phyloP scores from a whole-genome alignment of 2,797 vertebrate species.

The Sebastes hubbsi region DNA sequence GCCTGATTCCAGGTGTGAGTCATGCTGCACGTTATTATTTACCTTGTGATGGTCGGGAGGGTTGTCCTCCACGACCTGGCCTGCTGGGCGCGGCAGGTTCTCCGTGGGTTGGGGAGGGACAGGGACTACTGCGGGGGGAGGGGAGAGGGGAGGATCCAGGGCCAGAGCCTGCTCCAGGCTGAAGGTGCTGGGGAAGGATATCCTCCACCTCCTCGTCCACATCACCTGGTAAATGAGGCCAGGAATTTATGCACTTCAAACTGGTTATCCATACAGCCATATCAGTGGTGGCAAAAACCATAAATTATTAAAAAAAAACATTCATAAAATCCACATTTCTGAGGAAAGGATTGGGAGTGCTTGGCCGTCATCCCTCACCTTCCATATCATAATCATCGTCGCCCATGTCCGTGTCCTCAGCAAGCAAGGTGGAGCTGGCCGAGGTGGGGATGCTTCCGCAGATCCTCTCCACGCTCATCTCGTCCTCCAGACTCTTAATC shows the following conservation, averaged over 20 bases:
- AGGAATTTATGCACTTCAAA: not conserved
- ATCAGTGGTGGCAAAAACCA: not conserved
- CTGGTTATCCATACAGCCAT: not conserved
- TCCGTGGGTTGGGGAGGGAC: slow-evolving; percentile 91
- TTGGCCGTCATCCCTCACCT: slow-evolving; percentile 81
- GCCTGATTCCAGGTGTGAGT: not conserved
- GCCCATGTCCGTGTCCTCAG: slow-evolving; percentile 91
- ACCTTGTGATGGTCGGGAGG: slow-evolving; percentile 84
- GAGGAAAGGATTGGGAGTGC: not conserved
- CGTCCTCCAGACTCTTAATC: slow-evolving; percentile 95
- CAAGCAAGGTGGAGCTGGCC: slow-evolving; percentile 94
- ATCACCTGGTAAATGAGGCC: slow-evolving; percentile 82
- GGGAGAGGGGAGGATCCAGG: slow-evolving; percentile 88
- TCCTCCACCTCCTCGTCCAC: slow-evolving; percentile 96
- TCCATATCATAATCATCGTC: slow-evolving; percentile 98
- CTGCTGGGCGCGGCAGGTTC: slow-evolving; percentile 86
- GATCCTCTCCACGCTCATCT: slow-evolving; percentile 95
- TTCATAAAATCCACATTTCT: not conserved
- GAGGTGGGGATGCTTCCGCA: slow-evolving; percentile 90
- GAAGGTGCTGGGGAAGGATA: slow-evolving; percentile 94
- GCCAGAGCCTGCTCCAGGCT: slow-evolving; percentile 84
- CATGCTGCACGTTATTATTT: not conserved
- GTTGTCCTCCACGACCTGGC: slow-evolving; percentile 85
- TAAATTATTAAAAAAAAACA: not conserved
- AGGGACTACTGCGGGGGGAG: slow-evolving; percentile 92